A percentile compares a stretch with the other conserved stretches of the same genome.
Evolutionary conservation across 2,113 vertebrate genomes (phyloP).

Genomic region (Dunckerocampus dactyliophorus): DNA sequence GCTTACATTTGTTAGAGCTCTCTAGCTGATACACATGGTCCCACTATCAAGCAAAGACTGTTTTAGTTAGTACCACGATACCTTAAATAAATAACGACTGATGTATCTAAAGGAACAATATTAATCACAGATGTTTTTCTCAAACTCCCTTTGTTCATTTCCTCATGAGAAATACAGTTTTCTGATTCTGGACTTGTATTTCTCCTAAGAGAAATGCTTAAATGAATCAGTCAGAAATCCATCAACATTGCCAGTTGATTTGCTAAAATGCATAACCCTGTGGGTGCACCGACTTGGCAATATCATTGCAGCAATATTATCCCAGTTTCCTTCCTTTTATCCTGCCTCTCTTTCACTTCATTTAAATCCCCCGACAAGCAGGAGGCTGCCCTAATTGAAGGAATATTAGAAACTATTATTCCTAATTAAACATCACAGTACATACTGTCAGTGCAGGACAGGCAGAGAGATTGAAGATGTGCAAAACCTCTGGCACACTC

Average conservation of each 20-base stretch:
- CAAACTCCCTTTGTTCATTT: not conserved
- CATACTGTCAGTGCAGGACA: slow-evolving; percentile 63
- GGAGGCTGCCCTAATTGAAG: slow-evolving; percentile 59
- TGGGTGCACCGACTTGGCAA: slow-evolving; percentile 45
- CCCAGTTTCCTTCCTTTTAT: slow-evolving; percentile 17
- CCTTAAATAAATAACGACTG: too few species aligned
- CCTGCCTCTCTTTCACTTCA: slow-evolving; percentile 35
- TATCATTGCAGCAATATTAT: slow-evolving; percentile 45
- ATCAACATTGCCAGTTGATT: slow-evolving; percentile 39
- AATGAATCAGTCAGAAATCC: slow-evolving; percentile 52
- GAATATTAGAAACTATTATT: slow-evolving; percentile 75
- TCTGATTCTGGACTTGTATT: slow-evolving; percentile 41
- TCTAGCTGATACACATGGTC: too few species aligned
- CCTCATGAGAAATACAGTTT: slow-evolving; percentile 4
- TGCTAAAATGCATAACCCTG: slow-evolving; percentile 32
- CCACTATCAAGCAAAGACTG: too few species aligned
- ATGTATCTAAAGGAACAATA: not conserved
- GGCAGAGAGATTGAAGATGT: slow-evolving; percentile 63
- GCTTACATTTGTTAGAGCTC: too few species aligned
- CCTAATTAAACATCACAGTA: slow-evolving; percentile 76
- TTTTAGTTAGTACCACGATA: too few species aligned
- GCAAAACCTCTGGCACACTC: slow-evolving; percentile 68
- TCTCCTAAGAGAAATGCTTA: slow-evolving; percentile 48
- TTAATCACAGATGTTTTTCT: not conserved
- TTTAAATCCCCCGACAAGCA: slow-evolving; percentile 45